Conservation (phyloP, 2,888 invertebrate genomes). For the Ellobium chinense region DNA sequence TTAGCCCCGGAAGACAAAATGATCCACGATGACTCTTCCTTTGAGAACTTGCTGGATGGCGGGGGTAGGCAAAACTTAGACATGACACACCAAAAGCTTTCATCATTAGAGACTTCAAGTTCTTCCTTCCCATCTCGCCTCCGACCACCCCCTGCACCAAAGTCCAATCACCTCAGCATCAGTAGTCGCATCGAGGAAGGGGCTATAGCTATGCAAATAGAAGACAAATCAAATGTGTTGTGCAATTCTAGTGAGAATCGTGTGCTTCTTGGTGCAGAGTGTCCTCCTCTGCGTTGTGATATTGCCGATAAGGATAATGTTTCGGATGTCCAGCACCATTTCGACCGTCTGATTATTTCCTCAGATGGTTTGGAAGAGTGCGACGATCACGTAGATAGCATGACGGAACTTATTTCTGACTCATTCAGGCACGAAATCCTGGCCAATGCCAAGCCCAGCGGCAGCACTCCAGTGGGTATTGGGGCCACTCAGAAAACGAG, state of each 20-base stretch:
- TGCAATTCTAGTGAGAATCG: conserved; percentile 23
- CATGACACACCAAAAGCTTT: neutral
- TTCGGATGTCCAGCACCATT: conserved; percentile 14
- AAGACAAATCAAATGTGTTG: conserved; percentile 21
- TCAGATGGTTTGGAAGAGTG: conserved; percentile 46
- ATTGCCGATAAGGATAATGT: conserved; percentile 1
- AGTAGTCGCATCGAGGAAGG: conserved; percentile 20
- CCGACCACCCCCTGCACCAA: conserved; percentile 5
- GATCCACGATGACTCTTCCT: neutral
- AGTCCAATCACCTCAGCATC: neutral
- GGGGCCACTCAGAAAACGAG: conserved; percentile 21
- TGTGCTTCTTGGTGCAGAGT: conserved; percentile 11
- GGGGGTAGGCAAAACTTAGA: neutral
- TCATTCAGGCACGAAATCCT: conserved; percentile 37
- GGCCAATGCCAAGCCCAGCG: conserved; percentile 4
- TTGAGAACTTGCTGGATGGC: neutral
- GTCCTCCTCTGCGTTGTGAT: conserved; percentile 9
- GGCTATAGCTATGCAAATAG: conserved; percentile 51
- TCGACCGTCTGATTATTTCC: conserved; percentile 19
- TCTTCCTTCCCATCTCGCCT: neutral
- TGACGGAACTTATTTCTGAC: conserved; percentile 49
- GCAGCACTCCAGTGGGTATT: neutral
- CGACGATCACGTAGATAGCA: conserved; percentile 50
- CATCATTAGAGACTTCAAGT: neutral
- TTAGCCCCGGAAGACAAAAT: neutral